Percentiles rank a stretch among this genome's conserved stretches.
phyloP scores from a whole-genome alignment of 2,797 vertebrate species.

The Pogonophryne albipinna region DNA sequence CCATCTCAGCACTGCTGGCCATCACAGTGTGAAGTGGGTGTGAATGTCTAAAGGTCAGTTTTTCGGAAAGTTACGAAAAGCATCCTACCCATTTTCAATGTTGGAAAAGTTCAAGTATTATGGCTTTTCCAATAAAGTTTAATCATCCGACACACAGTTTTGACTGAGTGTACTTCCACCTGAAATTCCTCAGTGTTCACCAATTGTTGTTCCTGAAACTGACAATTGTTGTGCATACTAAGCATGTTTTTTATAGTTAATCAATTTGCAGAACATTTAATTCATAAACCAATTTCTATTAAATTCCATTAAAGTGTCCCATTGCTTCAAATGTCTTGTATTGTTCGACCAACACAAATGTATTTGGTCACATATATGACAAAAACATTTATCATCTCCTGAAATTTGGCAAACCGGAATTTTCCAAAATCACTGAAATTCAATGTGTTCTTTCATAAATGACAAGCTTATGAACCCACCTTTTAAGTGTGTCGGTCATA shows the following conservation, averaged over 20 bases:
- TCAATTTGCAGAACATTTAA: not conserved
- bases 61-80: not conserved
- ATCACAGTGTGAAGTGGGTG: not conserved
- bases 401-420: not conserved
- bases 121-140: too few relatives aligned
- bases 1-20: not conserved
- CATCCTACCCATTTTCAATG: too few relatives aligned
- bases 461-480: not conserved
- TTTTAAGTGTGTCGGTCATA: not conserved
- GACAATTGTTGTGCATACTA: not conserved
- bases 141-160: not conserved
- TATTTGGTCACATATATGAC: not conserved
- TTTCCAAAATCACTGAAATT: not conserved
- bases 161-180: not conserved
- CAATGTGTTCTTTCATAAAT: not conserved
- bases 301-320: not conserved
- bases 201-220: not conserved
- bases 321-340: not conserved
- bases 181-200: not conserved
- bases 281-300: not conserved
- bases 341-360: slow-evolving; percentile 2
- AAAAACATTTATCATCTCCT: not conserved
- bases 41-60: not conserved
- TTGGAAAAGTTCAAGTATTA: too few relatives aligned
- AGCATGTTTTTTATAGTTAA: not conserved